Percentiles rank a stretch among this genome's conserved stretches.
Evolutionary conservation across 2,113 vertebrate genomes (phyloP).

Genomic region (Nothocercus julius): DNA sequence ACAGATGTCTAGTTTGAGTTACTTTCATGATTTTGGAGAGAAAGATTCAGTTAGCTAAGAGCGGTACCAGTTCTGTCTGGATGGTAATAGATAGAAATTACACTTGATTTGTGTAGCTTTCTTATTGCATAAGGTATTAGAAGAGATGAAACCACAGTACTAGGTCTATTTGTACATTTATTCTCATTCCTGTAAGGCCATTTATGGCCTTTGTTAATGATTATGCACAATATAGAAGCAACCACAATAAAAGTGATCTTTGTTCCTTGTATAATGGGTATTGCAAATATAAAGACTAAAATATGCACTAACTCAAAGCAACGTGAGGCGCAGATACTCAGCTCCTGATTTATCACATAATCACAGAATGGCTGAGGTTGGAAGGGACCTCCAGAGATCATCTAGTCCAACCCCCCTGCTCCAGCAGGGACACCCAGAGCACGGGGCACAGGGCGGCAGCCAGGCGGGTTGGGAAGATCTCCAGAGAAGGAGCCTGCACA

Average conservation of each 20-base stretch:
- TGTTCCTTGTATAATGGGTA: not conserved
- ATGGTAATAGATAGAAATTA: not conserved
- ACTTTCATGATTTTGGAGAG: not conserved
- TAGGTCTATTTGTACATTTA: not conserved
- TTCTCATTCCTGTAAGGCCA: not conserved
- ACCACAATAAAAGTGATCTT: not conserved
- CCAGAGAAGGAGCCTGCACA: too few species aligned
- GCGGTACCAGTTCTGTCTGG: not conserved
- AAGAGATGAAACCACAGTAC: not conserved
- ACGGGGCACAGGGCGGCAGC: too few species aligned
- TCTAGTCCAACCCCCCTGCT: too few species aligned
- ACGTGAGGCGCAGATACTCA: not conserved
- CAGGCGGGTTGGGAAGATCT: too few species aligned
- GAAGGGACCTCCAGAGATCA: too few species aligned
- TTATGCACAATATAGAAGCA: not conserved
- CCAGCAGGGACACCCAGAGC: too few species aligned
- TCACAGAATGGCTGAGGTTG: too few species aligned
- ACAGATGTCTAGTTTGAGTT: not conserved
- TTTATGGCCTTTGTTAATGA: not conserved
- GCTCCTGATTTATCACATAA: not conserved
- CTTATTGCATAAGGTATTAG: not conserved
- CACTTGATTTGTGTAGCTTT: not conserved
- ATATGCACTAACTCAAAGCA: not conserved
- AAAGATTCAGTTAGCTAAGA: not conserved
- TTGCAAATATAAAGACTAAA: not conserved